Conservation (phyloP, 2,888 invertebrate species). For the Adelognathus sp. region DNA sequence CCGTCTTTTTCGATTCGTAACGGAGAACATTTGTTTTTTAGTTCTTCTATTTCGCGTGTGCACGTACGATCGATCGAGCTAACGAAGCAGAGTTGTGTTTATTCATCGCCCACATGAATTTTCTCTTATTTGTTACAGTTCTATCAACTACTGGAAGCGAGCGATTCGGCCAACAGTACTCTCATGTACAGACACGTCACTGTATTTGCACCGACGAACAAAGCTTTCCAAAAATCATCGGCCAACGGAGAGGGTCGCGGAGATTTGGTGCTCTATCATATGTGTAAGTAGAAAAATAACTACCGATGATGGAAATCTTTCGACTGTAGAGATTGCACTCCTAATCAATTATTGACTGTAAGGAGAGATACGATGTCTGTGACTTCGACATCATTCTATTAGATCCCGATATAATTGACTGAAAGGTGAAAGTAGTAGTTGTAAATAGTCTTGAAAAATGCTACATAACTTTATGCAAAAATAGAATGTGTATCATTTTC, state of each 20-base stretch:
- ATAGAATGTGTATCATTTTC: too few species aligned
- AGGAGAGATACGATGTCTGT: background rate
- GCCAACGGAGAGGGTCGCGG: slow-evolving; percentile 82
- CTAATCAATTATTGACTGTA: background rate
- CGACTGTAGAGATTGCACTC: background rate
- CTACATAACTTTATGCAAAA: too few species aligned
- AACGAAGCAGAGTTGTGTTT: background rate
- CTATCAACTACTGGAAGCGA: slow-evolving; percentile 88
- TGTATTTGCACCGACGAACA: slow-evolving; percentile 94
- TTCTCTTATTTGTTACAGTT: slow-evolving; percentile 88
- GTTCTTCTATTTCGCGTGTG: background rate
- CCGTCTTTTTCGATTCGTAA: too few species aligned
- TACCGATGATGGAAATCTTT: background rate
- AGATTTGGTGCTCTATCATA: slow-evolving; percentile 89
- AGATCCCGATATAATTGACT: too few species aligned
- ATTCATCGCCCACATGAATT: slow-evolving; percentile 25
- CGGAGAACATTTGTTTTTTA: background rate
- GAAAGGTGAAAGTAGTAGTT: too few species aligned
- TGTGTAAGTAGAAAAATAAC: slow-evolving; percentile 87
- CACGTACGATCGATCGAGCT: background rate
- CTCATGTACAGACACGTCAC: slow-evolving; percentile 90
- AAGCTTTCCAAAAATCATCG: slow-evolving; percentile 90
- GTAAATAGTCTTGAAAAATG: too few species aligned
- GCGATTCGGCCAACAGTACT: slow-evolving; percentile 88
- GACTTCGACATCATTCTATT: too few species aligned